These are phyloP conservation scores for Heliconius hermathena DNA, from an alignment of 1,140 invertebrate genomes.

Conservation along the genomic window DNA sequence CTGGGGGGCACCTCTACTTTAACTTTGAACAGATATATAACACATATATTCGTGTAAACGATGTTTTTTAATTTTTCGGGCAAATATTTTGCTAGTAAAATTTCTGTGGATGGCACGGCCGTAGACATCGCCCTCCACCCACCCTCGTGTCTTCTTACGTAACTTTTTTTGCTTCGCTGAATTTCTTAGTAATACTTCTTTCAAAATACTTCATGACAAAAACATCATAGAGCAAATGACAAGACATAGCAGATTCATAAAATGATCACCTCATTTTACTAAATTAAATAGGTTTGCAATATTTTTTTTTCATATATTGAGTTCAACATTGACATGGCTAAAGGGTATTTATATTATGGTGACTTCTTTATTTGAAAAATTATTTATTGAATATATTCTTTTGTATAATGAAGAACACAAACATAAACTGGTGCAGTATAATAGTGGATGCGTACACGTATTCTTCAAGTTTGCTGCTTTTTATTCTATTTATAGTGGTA, in stretches of 20 bases:
- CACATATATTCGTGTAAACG: too few relatives aligned
- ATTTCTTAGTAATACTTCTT: constrained; percentile 14
- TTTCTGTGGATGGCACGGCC: too few relatives aligned
- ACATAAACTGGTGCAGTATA: constrained; percentile 42
- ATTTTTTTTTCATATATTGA: neutral
- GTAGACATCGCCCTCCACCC: too few relatives aligned
- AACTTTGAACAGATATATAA: too few relatives aligned
- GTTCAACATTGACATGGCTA: neutral
- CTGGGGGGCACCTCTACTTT: too few relatives aligned
- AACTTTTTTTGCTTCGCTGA: neutral
- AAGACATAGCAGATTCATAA: neutral
- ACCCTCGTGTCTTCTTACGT: too few relatives aligned
- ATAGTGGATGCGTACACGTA: constrained; percentile 52
- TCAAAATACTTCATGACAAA: constrained; percentile 1
- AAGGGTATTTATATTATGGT: neutral
- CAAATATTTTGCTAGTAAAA: too few relatives aligned
- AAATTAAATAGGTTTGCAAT: neutral
- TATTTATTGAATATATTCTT: neutral
- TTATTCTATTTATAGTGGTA: constrained; percentile 45
- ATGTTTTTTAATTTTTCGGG: too few relatives aligned
- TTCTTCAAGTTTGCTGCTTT: constrained; percentile 51
- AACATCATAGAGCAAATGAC: neutral
- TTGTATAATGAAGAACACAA: constrained; percentile 1
- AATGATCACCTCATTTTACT: neutral
- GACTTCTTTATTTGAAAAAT: neutral